Evolutionary conservation across 2,797 vertebrate species (phyloP), one percentile per base, ranked within the genome.

Genomic region (Crypturellus tataupa): DNA sequence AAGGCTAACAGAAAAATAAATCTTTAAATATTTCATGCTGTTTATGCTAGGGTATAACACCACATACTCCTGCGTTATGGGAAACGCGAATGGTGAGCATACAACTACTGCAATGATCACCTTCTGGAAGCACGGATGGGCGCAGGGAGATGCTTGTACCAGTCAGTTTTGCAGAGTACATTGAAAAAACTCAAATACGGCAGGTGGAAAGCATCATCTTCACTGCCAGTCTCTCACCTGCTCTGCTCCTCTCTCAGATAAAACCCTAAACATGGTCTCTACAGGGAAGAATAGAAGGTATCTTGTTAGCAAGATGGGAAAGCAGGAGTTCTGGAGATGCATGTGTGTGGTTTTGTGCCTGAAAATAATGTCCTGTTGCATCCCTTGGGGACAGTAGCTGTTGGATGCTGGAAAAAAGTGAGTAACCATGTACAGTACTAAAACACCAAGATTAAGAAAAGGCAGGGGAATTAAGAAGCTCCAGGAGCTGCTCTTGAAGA

Each of bases 41-140:
- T 37, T 69, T 65, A 25, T 27, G 4, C 9, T 24, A 46, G 56
- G 16, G 18, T 37, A 6, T 59, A 55, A 42, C 10, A 18, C 14
- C 1, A 8, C 4, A 0, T 16, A 2, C 4, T 47, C 16, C 31
- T 58, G 0, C 6, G 4, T 31, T 13, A 25, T 2, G 3, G 40
- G 12, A 73, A 27, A 51, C 10, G 6, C 17, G 0, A 0, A 6
- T 13, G 17, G 5, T 27, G 40, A 46, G 15, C 9, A 8, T 14
- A 10, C 20, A 39, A 63, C 27, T 7, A 59, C 20, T 18, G 6
- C 15, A 47, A 29, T 33, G 65, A 76, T 25, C 33, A 12, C 3
- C 3, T 8, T n/a, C 75, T 53, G 47, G 49, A 71, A 64, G 46
- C 9, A 24, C 9, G 31, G 23, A 78, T 42, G 17, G 39, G 17